These are phyloP conservation scores for Hylaeus volcanicus DNA, from an alignment of 1,140 invertebrate genomes.

Conservation along the genomic window DNA sequence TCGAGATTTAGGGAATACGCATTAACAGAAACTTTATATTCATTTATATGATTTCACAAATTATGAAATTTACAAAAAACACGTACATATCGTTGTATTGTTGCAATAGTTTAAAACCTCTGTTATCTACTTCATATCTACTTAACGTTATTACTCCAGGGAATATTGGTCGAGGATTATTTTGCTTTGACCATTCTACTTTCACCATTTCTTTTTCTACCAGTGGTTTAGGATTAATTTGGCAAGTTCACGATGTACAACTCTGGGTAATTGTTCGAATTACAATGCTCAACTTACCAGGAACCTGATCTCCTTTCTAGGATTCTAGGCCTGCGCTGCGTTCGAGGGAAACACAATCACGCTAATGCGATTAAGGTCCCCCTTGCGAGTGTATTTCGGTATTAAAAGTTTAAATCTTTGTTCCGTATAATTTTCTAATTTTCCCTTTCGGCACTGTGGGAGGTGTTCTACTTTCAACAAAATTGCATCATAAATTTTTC, in stretches of 20 bases:
- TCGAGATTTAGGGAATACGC: no score
- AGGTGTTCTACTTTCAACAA: neutral
- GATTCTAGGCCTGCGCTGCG: neutral
- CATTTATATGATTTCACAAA: neutral
- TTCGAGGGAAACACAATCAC: conserved; percentile 15
- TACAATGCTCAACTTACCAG: conserved; percentile 26
- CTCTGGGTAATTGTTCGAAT: conserved; percentile 21
- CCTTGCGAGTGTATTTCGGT: neutral
- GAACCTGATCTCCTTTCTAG: neutral
- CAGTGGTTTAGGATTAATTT: neutral
- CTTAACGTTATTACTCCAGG: neutral
- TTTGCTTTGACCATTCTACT: conserved; percentile 10
- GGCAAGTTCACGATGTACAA: neutral
- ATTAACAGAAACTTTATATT: neutral
- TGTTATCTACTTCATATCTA: no score
- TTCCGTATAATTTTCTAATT: neutral
- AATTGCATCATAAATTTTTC: no score
- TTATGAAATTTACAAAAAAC: neutral
- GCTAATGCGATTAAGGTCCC: conserved; percentile 20
- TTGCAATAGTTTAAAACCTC: no score
- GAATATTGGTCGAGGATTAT: conserved; percentile 5
- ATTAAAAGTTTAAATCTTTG: conserved; percentile 6
- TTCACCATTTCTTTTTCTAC: conserved; percentile 15
- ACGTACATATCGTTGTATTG: no score
- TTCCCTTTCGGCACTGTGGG: neutral